phyloP scores from a whole-genome alignment of 1,140 invertebrate species.

The Diachasma alloeum region DNA sequence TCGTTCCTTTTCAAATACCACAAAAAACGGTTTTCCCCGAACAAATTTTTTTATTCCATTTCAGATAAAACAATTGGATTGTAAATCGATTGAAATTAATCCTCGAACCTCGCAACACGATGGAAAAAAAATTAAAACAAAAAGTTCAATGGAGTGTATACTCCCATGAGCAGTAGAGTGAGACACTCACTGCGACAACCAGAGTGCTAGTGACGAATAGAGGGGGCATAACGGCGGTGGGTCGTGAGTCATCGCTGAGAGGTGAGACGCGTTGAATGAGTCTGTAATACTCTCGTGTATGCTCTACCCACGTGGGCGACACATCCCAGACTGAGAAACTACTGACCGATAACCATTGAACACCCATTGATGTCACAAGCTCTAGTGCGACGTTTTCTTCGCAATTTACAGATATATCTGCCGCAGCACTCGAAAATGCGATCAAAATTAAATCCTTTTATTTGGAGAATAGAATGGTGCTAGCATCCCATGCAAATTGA shows the following conservation, averaged over 20 bases:
- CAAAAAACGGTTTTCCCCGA: too few relatives aligned
- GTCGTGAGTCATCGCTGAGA: background rate
- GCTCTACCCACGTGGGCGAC: constrained; percentile 8
- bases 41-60: too few relatives aligned
- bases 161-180: background rate
- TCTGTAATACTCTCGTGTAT: background rate
- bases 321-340: constrained; percentile 32
- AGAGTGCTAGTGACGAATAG: background rate
- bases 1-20: too few relatives aligned
- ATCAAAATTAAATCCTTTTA: too few relatives aligned
- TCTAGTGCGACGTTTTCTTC: too few relatives aligned
- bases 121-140: too few relatives aligned
- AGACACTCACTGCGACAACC: background rate
- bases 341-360: constrained; percentile 47
- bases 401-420: background rate
- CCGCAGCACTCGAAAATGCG: too few relatives aligned
- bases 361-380: background rate
- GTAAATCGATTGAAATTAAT: too few relatives aligned
- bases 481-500: too few relatives aligned
- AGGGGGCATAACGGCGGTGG: background rate
- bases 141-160: background rate
- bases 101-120: too few relatives aligned
- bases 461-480: too few relatives aligned
- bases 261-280: background rate
- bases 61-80: too few relatives aligned